Evolutionary conservation across 2,888 invertebrate genomes (phyloP).

Genomic region (Drosophila borborema): DNA sequence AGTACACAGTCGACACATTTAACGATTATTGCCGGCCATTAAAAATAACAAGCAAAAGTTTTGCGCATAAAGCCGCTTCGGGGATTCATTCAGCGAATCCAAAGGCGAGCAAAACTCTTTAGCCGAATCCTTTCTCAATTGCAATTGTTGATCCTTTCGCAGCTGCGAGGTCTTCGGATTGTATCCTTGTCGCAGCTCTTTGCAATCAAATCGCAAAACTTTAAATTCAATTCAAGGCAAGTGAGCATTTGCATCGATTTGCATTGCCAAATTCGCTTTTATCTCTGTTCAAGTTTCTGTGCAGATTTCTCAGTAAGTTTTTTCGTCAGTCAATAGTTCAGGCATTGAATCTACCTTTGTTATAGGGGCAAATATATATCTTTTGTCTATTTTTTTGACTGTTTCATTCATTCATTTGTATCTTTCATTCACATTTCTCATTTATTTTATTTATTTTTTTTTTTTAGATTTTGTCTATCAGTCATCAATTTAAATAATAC

Average conservation of each 20-base stretch:
- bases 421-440: no score
- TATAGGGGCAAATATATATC: neutral
- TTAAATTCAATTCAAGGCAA: constrained; percentile 64
- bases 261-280: constrained; percentile 32
- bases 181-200: constrained; percentile 54
- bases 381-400: neutral
- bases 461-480: no score
- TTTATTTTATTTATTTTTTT: no score
- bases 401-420: no score
- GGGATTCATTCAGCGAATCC: constrained; percentile 79
- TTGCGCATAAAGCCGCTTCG: constrained; percentile 83
- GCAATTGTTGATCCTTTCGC: constrained; percentile 80
- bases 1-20: constrained; percentile 81
- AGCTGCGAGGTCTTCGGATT: constrained; percentile 54
- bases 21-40: constrained; percentile 85
- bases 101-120: constrained; percentile 69
- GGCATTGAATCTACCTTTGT: neutral
- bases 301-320: neutral
- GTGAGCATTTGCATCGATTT: constrained; percentile 43
- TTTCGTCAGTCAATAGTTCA: neutral
- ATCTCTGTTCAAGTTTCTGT: constrained; percentile 1
- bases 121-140: constrained; percentile 78
- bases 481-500: neutral
- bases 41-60: constrained; percentile 85
- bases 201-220: constrained; percentile 70